These are phyloP conservation scores for Ornithoptera priamus DNA, from an alignment of 2,888 invertebrate species.

Conservation along the genomic window DNA sequence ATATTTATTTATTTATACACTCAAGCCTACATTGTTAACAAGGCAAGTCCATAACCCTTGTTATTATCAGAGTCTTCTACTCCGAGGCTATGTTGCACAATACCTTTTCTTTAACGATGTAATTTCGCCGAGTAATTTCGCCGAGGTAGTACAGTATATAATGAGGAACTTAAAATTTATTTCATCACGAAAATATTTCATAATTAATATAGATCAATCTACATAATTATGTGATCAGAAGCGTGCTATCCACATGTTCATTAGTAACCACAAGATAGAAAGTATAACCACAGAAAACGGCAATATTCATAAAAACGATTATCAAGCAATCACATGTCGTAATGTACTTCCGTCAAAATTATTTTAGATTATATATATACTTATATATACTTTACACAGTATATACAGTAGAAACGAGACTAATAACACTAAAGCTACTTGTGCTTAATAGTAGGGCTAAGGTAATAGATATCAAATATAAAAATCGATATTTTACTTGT, in stretches of 20 bases:
- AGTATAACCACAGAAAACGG: background rate
- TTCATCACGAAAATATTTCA: background rate
- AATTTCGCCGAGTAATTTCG: background rate
- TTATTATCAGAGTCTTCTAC: background rate
- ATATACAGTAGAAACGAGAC: background rate
- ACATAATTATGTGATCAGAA: background rate
- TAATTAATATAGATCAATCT: background rate
- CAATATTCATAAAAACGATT: conserved; percentile 2
- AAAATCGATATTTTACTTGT: no score
- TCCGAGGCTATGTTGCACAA: background rate
- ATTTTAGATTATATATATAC: background rate
- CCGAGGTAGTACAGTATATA: no score
- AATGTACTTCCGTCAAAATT: background rate
- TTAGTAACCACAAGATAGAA: conserved; percentile 1
- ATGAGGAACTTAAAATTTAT: background rate
- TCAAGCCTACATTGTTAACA: background rate
- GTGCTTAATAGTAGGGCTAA: no score
- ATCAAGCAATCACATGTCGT: background rate
- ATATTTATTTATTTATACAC: background rate
- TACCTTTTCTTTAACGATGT: background rate
- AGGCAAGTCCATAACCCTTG: background rate
- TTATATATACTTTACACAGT: background rate
- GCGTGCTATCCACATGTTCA: background rate
- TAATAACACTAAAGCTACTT: no score
- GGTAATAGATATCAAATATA: no score